Percentiles rank a stretch among this genome's conserved stretches.
Evolutionary conservation across 2,113 vertebrate species (phyloP).

Genomic region (Crotalus horridus): DNA sequence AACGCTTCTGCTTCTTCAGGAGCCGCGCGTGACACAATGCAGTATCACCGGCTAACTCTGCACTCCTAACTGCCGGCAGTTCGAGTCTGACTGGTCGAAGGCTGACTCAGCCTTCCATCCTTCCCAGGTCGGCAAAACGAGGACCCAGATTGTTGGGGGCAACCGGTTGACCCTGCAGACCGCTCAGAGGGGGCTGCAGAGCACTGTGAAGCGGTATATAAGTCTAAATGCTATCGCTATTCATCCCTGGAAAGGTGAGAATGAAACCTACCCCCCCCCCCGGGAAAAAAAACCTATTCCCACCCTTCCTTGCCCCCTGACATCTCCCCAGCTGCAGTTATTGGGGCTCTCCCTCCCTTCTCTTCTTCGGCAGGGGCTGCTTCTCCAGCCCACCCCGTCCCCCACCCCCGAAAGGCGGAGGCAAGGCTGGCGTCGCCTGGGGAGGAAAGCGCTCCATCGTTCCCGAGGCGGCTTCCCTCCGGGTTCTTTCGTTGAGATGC

Average conservation of each 20-base stretch:
- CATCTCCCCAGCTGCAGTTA: conserved; percentile 41
- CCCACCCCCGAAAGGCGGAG: background rate
- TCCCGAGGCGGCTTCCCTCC: conserved; percentile 33
- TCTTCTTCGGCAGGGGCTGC: background rate
- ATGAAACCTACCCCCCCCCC: background rate
- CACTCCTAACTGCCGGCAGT: background rate
- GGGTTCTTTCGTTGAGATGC: background rate
- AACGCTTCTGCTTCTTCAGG: background rate
- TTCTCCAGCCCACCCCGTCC: background rate
- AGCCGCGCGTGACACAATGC: too few relatives aligned
- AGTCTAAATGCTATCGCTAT: background rate
- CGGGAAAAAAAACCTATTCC: background rate
- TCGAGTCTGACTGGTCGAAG: background rate
- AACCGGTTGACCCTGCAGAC: background rate
- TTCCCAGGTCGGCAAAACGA: fast-evolving
- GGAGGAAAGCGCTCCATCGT: background rate
- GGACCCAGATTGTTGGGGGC: background rate
- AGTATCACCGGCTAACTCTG: background rate
- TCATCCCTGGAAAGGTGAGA: background rate
- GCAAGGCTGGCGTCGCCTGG: background rate
- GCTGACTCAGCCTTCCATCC: background rate
- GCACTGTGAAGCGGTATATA: background rate
- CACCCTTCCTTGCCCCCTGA: background rate
- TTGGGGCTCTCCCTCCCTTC: background rate
- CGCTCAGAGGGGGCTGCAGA: background rate